These are phyloP conservation scores for Oplegnathus fasciatus DNA, from an alignment of 2,113 vertebrate species.

Conservation along the genomic window DNA sequence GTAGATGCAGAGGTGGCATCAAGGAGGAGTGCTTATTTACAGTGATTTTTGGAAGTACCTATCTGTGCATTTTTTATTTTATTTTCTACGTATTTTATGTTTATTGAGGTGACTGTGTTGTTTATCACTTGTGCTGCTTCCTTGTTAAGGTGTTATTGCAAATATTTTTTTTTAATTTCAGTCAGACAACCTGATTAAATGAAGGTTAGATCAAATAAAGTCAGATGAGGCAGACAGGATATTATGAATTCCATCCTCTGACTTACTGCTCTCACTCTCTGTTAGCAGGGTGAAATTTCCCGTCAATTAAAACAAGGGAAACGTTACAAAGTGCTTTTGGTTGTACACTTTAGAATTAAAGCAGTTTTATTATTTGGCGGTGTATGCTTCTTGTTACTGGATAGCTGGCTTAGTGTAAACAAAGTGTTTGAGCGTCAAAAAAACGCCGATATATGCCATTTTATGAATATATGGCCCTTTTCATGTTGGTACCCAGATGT, in stretches of 20 bases:
- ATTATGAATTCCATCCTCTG: conserved; percentile 28
- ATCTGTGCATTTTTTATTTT: background rate
- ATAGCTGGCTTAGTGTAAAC: background rate
- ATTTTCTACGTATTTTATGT: background rate
- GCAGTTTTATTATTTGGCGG: background rate
- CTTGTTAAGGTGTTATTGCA: background rate
- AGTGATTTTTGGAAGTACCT: background rate
- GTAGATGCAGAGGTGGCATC: background rate
- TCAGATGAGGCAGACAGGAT: conserved; percentile 33
- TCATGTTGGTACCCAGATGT: background rate
- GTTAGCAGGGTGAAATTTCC: too few species aligned
- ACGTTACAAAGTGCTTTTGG: background rate
- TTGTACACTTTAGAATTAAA: background rate
- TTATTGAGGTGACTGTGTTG: background rate
- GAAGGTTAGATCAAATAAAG: background rate
- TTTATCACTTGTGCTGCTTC: background rate
- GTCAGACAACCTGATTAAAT: background rate
- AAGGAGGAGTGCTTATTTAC: background rate
- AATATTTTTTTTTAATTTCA: background rate
- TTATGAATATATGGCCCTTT: background rate
- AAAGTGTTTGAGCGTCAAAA: background rate
- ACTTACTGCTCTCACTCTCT: conserved; percentile 15
- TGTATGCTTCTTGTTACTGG: background rate
- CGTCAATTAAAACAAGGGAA: too few species aligned
- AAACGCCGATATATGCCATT: background rate